These are phyloP conservation scores for Hemibagrus wyckioides DNA, from an alignment of 2,113 vertebrate genomes.

Conservation along the genomic window DNA sequence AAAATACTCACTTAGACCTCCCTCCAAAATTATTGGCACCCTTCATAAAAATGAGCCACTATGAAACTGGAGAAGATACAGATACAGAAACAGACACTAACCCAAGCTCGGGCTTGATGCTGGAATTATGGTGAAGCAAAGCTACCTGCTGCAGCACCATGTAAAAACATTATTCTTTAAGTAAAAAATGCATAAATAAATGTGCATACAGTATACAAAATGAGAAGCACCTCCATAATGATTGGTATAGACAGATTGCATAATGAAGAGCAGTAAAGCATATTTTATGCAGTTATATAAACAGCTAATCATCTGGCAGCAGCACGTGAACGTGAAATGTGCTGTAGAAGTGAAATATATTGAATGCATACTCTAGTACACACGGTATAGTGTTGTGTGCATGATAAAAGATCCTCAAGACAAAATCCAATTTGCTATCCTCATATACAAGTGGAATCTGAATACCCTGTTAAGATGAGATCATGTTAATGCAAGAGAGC, in stretches of 20 bases:
- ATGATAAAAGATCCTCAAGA: background rate
- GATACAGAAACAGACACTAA: background rate
- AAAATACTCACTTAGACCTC: too few relatives aligned
- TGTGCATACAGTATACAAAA: too few relatives aligned
- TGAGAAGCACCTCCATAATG: background rate
- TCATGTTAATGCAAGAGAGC: background rate
- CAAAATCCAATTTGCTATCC: background rate
- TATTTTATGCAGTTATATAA: background rate
- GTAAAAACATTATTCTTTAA: background rate
- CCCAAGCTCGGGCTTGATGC: background rate
- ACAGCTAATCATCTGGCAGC: too few relatives aligned
- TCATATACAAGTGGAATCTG: background rate
- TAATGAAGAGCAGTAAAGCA: background rate
- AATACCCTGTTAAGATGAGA: slow-evolving; percentile 1
- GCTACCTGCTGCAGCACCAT: background rate
- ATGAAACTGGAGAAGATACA: background rate
- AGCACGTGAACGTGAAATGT: background rate
- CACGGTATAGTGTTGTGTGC: background rate
- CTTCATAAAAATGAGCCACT: too few relatives aligned
- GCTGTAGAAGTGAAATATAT: background rate
- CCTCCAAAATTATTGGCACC: too few relatives aligned
- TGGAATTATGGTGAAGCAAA: too few relatives aligned
- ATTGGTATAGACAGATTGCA: background rate
- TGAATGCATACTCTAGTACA: too few relatives aligned
- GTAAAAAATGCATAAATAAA: background rate